Base-by-base conservation (phyloP, 2,888 invertebrate genomes). In the Ecliptopera silaceata region DNA sequence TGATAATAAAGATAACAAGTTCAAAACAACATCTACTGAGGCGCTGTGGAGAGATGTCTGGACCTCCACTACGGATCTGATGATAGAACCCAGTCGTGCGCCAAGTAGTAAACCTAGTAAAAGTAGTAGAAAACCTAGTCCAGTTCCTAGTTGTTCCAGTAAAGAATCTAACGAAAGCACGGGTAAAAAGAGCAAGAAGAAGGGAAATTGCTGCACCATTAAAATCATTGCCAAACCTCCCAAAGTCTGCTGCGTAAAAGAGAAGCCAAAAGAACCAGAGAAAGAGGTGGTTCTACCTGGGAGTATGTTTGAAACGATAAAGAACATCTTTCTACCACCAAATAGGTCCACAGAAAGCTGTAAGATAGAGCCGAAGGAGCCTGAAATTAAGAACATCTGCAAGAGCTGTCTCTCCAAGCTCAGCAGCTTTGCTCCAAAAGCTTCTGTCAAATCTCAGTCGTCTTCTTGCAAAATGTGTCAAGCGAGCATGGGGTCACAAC, bases 41-140 rank as follows among this genome's bases (percentile, higher is more conserved):
- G 59, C 54, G 17, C 3, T 57, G 1, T 65, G 61, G 59, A 55
- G 62, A 42, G 65, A 68, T 34, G 44, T 5, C 11, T 49, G 43
- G n/a, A 61, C 62, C 8, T 69, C 65, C 2, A 63, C 59, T 1
- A 52, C 61, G n/a, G 59, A 57, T 45, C 48, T 69, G 13, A 22
- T 29, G 0, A 20, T n/a, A 0, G 32, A 41, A 22, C 44, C 41
- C 8, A 44, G 39, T 12, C 11, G 32, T n/a, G 17, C 46, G 6
- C 17, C 41, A 4, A 47, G 42, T 18, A 42, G 4, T 3, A 13
- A 17, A 13, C 26, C 54, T 15, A 54, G 54, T 36, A 34, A 12
- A 42, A n/a, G 32, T 8, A 32, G 41, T 12, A 42, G n/a, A 11
- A 36, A 36, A 5, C 3, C 41, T 6, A 54, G 53, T 47, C 53